phyloP scores from a whole-genome alignment of 2,888 invertebrate species.

The Agrochola litura region DNA sequence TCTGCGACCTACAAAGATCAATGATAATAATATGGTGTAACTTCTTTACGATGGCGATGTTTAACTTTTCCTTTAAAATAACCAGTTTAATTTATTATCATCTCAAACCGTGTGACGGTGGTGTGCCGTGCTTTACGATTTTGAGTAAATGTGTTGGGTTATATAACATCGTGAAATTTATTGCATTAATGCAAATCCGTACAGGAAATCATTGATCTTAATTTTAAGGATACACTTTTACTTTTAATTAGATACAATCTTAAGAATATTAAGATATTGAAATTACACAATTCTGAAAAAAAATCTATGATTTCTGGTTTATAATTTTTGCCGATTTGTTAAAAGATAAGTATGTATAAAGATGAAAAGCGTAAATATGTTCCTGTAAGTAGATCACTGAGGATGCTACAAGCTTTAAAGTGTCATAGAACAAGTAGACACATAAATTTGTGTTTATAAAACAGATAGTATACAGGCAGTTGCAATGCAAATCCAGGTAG shows the following conservation, averaged over 20 bases:
- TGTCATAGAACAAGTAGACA: too few relatives aligned
- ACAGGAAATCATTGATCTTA: slow-evolving; percentile 28
- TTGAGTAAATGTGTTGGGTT: slow-evolving; percentile 23
- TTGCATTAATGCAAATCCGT: slow-evolving; percentile 1
- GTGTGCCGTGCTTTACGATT: slow-evolving; percentile 32
- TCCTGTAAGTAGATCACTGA: too few relatives aligned
- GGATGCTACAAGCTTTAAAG: too few relatives aligned
- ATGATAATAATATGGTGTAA: background rate
- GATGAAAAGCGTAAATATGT: too few relatives aligned
- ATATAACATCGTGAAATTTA: slow-evolving; percentile 25
- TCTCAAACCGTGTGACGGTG: background rate
- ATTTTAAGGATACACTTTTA: slow-evolving; percentile 45
- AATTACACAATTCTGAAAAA: background rate
- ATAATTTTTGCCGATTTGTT: too few relatives aligned
- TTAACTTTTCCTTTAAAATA: background rate
- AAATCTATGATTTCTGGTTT: too few relatives aligned
- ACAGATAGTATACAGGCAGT: slow-evolving; percentile 5
- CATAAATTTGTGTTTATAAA: too few relatives aligned
- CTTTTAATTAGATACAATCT: slow-evolving; percentile 23
- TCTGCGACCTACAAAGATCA: background rate
- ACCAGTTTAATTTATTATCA: background rate
- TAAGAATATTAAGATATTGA: background rate
- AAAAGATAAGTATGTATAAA: too few relatives aligned
- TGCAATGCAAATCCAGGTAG: slow-evolving; percentile 9
- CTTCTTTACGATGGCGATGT: too few relatives aligned